phyloP scores from a whole-genome alignment of 2,888 invertebrate genomes.

The Sarcophaga subvicina region DNA sequence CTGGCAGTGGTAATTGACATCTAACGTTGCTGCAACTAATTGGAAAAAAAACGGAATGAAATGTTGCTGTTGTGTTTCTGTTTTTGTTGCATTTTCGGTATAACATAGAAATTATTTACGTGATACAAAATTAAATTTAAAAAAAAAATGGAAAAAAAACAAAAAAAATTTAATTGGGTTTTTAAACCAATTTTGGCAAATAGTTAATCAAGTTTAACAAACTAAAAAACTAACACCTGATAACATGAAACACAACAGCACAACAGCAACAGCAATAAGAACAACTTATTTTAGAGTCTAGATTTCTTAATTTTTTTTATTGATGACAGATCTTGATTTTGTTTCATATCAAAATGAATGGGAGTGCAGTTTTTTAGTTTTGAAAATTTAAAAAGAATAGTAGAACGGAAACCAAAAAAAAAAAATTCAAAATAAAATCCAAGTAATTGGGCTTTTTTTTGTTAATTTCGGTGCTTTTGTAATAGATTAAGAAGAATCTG shows the following conservation, averaged over 20 bases:
- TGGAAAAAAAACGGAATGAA: conserved; percentile 26
- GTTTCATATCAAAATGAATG: neutral
- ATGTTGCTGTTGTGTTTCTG: neutral
- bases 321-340: conserved; percentile 50
- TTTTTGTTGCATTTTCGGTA: neutral
- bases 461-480: no score
- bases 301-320: conserved; percentile 12
- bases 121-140: conserved; percentile 31
- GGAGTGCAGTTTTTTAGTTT: no score
- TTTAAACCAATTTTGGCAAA: conserved; percentile 64
- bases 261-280: neutral
- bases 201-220: conserved; percentile 45
- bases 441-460: no score
- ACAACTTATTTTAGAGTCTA: neutral
- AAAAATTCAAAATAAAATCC: no score
- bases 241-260: conserved; percentile 2
- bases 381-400: no score
- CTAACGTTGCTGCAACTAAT: conserved; percentile 45
- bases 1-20: conserved; percentile 51
- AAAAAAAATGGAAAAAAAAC: conserved; percentile 33
- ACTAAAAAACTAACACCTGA: conserved; percentile 8
- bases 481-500: no score
- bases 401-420: no score
- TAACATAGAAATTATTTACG: neutral
- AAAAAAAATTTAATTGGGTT: conserved; percentile 66